Evolutionary conservation across 1,140 invertebrate genomes (phyloP), one percentile per base, ranked within the genome.

Genomic region (Caenorhabditis inopinata): DNA sequence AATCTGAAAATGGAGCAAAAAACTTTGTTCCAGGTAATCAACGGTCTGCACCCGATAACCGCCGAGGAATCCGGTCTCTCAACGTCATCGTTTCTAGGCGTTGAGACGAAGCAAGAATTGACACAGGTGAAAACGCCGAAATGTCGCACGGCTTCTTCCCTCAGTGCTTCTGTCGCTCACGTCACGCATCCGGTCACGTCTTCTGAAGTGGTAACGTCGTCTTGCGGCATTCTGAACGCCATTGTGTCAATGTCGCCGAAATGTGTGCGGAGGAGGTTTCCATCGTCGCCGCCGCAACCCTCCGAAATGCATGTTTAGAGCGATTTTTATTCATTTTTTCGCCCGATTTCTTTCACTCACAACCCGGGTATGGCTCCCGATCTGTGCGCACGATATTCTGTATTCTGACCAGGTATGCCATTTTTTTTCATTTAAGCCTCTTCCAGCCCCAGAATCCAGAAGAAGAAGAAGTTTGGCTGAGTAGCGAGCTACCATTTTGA

Each of bases 91-190:
- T 5, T 5, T 14, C 14, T 42, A 42, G 14, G 38, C 2, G 18
- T 68, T 7, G 58, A 68, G 23, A 68, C 58, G 25, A 68, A 68
- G 38, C 58, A 68, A 42, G 58, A 68, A n/a, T 21, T 68, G 12
- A 68, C 58, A 9, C 58, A 68, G 58, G 58, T 68, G 58, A 68
- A 68, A 38, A 32, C 6, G 23, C 5, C 35, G n/a, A 68, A 23
- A 11, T 18, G 38, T 68, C 58, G 58, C 58, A 68, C 27, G 58
- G 58, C 58, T 68, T 68, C 58, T 38, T 38, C 58, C 27, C 58
- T 35, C 58, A 68, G 7, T 7, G 38, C 38, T 42, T 68, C 51
- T n/a, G 25, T 58, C 7, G 58, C 38, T 14, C 14, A 42, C 38
- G 14, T 42, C 5, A 42, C 38, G n/a, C n/a, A n/a, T n/a, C n/a